Evolutionary conservation across 2,797 vertebrate species (phyloP), one percentile per base, ranked within the genome.

Genomic region (Myiotriccus ornatus): DNA sequence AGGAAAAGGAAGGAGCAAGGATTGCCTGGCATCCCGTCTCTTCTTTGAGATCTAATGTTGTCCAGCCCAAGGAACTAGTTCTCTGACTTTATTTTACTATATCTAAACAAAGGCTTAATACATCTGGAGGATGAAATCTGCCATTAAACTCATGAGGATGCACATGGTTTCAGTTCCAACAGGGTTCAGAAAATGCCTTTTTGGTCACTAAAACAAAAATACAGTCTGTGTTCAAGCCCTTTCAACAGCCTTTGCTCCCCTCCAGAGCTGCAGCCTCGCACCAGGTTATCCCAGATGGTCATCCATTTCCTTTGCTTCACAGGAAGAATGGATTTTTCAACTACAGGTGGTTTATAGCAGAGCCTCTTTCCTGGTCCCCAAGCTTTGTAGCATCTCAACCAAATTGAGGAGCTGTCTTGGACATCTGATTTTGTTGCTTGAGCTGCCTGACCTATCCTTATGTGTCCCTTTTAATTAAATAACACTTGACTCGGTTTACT

Each of bases 381-480:
- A 52, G 20, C 27, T 59, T 71, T 87, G 65, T 32, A 79, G 27
- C 43, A 52, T 71, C 63, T 76, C 80, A 68, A 14, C 41, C 59
- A 90, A 93, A 76, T 1, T 59, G 59, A 78, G 34, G 53, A 89
- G 56, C 27, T 59, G 32, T 76, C 79, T 74, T 87, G 76, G 18
- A 37, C 84, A 83, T 80, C 49, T 90, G 80, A 14, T 22, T 88
- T 79, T 93, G 44, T 71, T 89, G 44, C n/a, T 34, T 68, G 50
- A 60, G 46, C 46, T 88, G 30, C 27, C 50, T 84, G 50, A 64
- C 34, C 63, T 95, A 82, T 47, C 56, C 84, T 92, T 81, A 57
- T 1, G 1, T 35, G 47, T 70, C 57, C 25, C 67, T 83, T 94
- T 88, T 84, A 93, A 95, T 95, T 93, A 92, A 95, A 93, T 95